A percentile compares a stretch with the other conserved stretches of the same genome.
These are phyloP conservation scores for Antheraea yamamai DNA, from an alignment of 2,888 invertebrate species.

Conservation along the genomic window DNA sequence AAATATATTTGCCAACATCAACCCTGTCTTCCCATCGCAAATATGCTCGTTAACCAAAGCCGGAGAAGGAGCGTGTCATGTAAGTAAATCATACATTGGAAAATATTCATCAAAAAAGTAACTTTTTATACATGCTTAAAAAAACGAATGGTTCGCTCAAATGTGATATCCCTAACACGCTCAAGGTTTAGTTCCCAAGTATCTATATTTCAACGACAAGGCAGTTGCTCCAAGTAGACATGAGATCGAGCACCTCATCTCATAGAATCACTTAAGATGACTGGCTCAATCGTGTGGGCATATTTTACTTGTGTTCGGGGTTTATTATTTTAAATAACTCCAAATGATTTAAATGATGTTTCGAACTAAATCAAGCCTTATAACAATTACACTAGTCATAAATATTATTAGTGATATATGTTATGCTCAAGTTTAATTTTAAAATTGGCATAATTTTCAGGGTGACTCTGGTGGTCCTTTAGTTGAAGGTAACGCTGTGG, in stretches of 20 bases:
- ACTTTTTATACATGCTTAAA: background rate
- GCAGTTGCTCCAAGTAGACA: background rate
- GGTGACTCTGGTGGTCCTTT: constrained; percentile 82
- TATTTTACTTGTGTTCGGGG: background rate
- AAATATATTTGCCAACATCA: constrained; percentile 57
- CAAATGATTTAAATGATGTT: background rate
- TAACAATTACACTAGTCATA: background rate
- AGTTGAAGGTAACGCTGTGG: constrained; percentile 56
- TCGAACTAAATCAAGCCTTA: background rate
- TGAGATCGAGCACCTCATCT: background rate
- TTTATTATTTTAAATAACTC: background rate
- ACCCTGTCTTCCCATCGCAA: constrained; percentile 73
- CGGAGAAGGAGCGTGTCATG: constrained; percentile 85
- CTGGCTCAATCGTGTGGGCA: background rate
- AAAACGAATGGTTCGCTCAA: no score
- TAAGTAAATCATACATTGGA: constrained; percentile 50
- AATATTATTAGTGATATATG: background rate
- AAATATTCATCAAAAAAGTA: background rate
- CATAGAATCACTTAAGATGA: background rate
- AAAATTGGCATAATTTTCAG: constrained; percentile 40
- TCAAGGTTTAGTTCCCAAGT: no score
- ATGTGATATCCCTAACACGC: no score
- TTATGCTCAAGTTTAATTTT: background rate
- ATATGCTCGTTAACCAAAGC: constrained; percentile 82
- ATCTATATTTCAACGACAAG: no score